These are phyloP conservation scores for Typhlomys cinereus DNA, from an alignment of 2,113 vertebrate species.

Conservation along the genomic window DNA sequence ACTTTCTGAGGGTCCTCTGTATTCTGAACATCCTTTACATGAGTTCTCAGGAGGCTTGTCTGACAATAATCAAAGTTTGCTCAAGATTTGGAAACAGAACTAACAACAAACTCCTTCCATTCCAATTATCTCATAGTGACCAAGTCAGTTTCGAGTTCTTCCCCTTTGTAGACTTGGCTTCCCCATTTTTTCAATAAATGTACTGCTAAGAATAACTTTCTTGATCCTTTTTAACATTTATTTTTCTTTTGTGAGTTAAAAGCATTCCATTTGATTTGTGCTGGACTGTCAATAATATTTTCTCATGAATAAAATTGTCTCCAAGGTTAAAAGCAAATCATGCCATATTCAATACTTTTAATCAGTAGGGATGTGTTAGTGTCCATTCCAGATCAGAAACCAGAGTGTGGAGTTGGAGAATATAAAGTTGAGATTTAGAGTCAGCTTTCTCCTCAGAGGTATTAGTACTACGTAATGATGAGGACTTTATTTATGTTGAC, in stretches of 20 bases:
- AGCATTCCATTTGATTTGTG: background rate
- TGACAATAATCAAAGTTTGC: background rate
- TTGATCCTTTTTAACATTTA: background rate
- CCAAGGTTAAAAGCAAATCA: background rate
- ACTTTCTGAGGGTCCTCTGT: background rate
- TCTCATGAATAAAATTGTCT: background rate
- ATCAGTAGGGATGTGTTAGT: background rate
- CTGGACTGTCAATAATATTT: background rate
- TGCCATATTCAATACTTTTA: background rate
- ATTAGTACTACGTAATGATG: background rate
- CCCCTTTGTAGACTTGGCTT: background rate
- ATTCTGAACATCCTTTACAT: background rate
- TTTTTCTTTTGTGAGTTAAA: background rate
- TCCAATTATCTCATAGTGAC: no score
- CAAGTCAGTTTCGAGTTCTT: no score
- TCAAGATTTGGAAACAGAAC: background rate
- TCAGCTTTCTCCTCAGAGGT: no score
- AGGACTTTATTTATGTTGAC: background rate
- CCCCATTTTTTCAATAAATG: background rate
- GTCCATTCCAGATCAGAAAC: background rate
- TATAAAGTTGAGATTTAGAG: background rate
- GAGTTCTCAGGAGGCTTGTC: background rate
- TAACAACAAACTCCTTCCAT: background rate
- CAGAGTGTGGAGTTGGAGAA: background rate
- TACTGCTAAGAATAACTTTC: background rate